Evolutionary conservation across 2,888 invertebrate genomes (phyloP).

Genomic region (Parasteatoda lunata): DNA sequence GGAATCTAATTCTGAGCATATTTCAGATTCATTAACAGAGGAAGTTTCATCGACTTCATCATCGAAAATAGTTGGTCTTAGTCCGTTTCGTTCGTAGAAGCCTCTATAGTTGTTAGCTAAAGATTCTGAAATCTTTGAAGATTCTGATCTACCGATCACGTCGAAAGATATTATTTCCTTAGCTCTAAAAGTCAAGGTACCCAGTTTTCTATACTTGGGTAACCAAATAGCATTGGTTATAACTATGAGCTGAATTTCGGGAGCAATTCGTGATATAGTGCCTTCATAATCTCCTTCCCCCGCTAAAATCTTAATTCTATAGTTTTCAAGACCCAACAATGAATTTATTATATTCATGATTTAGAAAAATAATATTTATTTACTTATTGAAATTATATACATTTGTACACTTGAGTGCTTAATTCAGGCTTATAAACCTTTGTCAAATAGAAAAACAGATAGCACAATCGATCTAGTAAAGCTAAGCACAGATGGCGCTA

Average conservation of each 20-base stretch:
- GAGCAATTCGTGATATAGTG: neutral
- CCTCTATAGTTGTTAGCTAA: too few species aligned
- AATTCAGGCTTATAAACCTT: too few species aligned
- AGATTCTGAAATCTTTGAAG: neutral
- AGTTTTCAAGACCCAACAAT: conserved; percentile 7
- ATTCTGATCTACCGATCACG: neutral
- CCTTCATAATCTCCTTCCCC: conserved; percentile 28
- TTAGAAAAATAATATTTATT: neutral
- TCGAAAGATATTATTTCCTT: neutral
- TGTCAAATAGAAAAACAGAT: too few species aligned
- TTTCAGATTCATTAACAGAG: neutral
- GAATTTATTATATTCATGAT: neutral
- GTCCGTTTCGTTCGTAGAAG: neutral
- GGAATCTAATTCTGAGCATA: neutral
- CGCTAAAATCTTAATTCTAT: conserved; percentile 4
- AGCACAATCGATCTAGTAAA: too few species aligned
- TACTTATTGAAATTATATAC: too few species aligned
- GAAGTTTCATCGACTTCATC: neutral
- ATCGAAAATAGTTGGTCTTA: neutral
- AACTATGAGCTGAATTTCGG: neutral
- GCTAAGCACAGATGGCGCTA: too few species aligned
- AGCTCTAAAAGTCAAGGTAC: conserved; percentile 11
- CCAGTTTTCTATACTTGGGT: conserved; percentile 1
- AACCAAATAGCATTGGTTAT: neutral
- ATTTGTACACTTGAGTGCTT: too few species aligned